Evolutionary conservation across 2,888 invertebrate species (phyloP).

Genomic region (Stenurella melanura): DNA sequence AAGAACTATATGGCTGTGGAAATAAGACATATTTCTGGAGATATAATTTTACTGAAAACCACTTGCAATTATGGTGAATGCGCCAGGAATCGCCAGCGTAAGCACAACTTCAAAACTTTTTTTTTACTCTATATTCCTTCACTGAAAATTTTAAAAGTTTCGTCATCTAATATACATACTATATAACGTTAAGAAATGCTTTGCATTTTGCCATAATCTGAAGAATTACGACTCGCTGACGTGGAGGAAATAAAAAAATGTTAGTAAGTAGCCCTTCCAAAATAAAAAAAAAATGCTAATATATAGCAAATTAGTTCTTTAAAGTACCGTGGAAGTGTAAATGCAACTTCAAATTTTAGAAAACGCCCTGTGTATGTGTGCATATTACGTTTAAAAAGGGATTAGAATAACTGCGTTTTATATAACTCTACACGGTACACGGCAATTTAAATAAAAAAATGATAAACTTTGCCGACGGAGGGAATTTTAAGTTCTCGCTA

Average conservation of each 20-base stretch:
- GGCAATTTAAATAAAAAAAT: not conserved
- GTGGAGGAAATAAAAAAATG: too few species aligned
- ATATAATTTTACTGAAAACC: not conserved
- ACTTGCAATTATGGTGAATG: conserved; percentile 21
- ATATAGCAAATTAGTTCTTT: too few species aligned
- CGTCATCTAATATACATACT: too few species aligned
- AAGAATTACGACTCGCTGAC: too few species aligned
- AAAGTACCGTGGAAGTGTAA: too few species aligned
- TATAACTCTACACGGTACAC: not conserved
- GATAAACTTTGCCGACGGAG: not conserved
- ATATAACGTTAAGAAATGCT: too few species aligned
- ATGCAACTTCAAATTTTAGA: not conserved
- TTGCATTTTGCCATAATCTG: too few species aligned
- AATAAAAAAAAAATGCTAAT: too few species aligned
- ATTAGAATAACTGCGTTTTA: not conserved
- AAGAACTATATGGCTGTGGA: not conserved
- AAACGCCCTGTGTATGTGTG: not conserved
- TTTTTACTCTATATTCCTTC: too few species aligned
- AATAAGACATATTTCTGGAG: not conserved
- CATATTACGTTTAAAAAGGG: not conserved
- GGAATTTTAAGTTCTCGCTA: not conserved
- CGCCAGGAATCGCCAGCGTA: not conserved
- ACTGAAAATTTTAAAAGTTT: too few species aligned
- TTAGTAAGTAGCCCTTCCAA: too few species aligned
- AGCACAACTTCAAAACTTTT: not conserved